Conservation (phyloP, 2,797 vertebrate species). For the Characodon lateralis region DNA sequence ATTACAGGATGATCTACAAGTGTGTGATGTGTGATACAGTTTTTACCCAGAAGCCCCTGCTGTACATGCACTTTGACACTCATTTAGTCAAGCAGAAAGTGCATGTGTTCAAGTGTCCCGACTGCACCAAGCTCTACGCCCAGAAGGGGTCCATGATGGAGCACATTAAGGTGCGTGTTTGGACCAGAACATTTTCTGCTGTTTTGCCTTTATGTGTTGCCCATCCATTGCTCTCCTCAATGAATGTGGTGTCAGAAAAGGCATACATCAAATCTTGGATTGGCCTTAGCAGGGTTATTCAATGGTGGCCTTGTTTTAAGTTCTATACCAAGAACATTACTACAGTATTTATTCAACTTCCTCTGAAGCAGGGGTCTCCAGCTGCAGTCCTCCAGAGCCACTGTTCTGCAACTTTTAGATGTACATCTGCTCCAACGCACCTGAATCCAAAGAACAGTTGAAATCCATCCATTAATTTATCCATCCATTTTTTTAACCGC, state of each 20-base stretch:
- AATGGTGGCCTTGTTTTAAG: constrained; percentile 59
- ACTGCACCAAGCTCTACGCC: constrained; percentile 95
- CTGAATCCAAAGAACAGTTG: too few relatives aligned
- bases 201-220: constrained; percentile 74
- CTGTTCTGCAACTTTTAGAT: too few relatives aligned
- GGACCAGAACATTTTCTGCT: neutral
- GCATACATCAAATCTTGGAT: constrained; percentile 70
- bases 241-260: constrained; percentile 76
- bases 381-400: too few relatives aligned
- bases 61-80: constrained; percentile 94
- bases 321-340: constrained; percentile 65
- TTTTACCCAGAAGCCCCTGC: constrained; percentile 94
- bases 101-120: constrained; percentile 95
- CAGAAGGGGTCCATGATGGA: constrained; percentile 96
- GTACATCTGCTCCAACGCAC: too few relatives aligned
- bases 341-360: neutral
- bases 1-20: constrained; percentile 93
- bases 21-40: constrained; percentile 98
- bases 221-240: constrained; percentile 54
- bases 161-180: constrained; percentile 88
- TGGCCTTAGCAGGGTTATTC: constrained; percentile 64
- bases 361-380: neutral
- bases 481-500: neutral
- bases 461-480: neutral
- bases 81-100: constrained; percentile 94